phyloP scores from a whole-genome alignment of 2,113 vertebrate genomes.

The Malaclemys terrapin region DNA sequence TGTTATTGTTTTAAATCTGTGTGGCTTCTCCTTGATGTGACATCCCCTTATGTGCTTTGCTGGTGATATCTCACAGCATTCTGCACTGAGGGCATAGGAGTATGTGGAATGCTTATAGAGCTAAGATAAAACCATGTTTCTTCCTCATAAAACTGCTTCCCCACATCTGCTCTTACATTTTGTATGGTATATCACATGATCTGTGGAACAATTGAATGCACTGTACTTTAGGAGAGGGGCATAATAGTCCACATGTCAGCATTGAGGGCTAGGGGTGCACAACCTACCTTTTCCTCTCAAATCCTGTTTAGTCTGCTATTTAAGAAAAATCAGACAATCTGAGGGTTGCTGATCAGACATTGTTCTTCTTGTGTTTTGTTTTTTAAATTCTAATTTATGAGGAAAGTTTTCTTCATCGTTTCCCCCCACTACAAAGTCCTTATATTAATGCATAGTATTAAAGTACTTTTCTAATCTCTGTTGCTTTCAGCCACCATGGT shows the following conservation, averaged over 20 bases:
- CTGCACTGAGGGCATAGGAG: not conserved
- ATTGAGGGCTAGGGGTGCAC: not conserved
- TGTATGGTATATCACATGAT: not conserved
- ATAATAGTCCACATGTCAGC: not conserved
- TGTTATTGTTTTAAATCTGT: not conserved
- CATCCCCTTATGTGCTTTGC: not conserved
- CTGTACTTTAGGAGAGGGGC: not conserved
- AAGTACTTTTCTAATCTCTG: not conserved
- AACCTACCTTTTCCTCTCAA: not conserved
- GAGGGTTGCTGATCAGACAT: not conserved
- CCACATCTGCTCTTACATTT: not conserved
- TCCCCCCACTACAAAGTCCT: not conserved
- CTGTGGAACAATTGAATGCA: not conserved
- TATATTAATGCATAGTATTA: not conserved
- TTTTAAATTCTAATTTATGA: not conserved
- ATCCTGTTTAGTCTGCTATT: not conserved
- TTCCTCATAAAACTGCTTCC: not conserved
- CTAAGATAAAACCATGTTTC: not conserved
- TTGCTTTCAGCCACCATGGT: not conserved
- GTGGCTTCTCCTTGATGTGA: not conserved
- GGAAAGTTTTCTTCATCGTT: not conserved
- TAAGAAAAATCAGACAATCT: not conserved
- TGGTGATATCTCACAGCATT: not conserved
- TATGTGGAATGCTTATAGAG: not conserved
- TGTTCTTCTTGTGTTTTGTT: not conserved